These are phyloP conservation scores for Meloidogyne chitwoodi DNA, from an alignment of 1,140 invertebrate species.

Conservation along the genomic window DNA sequence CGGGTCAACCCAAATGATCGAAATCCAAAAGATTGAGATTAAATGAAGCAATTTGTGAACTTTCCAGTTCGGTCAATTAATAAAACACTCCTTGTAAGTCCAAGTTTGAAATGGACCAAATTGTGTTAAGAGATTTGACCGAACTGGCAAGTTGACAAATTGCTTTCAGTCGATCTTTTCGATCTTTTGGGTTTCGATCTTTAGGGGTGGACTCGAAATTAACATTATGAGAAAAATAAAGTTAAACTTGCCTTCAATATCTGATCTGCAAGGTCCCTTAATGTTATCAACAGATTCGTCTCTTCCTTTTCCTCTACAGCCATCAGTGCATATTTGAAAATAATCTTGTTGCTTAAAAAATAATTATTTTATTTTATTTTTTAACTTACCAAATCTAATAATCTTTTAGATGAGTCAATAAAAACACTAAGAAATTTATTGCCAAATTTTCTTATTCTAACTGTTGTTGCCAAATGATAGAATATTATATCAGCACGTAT, in stretches of 20 bases:
- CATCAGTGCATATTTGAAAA: neutral
- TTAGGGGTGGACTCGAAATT: too few species aligned
- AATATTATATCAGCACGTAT: neutral
- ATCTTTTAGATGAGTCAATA: neutral
- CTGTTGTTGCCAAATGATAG: neutral
- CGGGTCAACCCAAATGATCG: too few species aligned
- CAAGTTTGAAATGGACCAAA: too few species aligned
- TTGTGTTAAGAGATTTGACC: too few species aligned
- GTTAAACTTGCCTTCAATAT: neutral
- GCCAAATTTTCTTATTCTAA: neutral
- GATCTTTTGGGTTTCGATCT: too few species aligned
- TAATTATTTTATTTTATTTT: neutral
- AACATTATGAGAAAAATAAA: too few species aligned
- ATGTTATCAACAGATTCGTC: neutral
- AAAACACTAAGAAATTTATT: conserved; percentile 8
- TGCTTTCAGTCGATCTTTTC: too few species aligned
- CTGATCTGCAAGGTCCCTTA: neutral
- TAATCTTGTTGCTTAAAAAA: neutral
- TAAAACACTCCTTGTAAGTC: too few species aligned
- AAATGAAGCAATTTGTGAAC: too few species aligned
- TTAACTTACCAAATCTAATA: neutral
- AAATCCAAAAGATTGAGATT: too few species aligned
- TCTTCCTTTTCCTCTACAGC: neutral
- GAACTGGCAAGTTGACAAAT: too few species aligned
- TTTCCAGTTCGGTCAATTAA: too few species aligned